phyloP scores from a whole-genome alignment of 1,140 invertebrate species.

The Pseudomyrmex concolor region DNA sequence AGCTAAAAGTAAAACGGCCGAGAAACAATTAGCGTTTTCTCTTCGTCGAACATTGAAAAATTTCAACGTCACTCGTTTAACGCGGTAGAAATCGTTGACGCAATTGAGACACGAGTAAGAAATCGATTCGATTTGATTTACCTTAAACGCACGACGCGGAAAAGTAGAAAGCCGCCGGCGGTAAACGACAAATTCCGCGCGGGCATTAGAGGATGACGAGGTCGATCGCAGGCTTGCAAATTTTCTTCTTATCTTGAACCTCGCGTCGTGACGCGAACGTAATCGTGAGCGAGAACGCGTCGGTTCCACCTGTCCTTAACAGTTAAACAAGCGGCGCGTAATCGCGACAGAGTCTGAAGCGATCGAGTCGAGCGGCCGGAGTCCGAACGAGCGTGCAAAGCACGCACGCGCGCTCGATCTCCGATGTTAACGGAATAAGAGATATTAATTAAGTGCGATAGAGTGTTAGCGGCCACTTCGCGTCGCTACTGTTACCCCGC shows the following conservation, averaged over 20 bases:
- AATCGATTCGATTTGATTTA: constrained; percentile 48
- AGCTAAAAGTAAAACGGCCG: constrained; percentile 6
- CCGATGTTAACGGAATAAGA: constrained; percentile 41
- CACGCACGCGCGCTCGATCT: constrained; percentile 9
- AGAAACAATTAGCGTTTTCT: neutral
- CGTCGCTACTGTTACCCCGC: neutral
- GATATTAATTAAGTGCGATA: constrained; percentile 41
- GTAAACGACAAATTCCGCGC: constrained; percentile 47
- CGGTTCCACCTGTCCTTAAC: constrained; percentile 52
- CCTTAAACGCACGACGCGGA: constrained; percentile 35
- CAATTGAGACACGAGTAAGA: constrained; percentile 27
- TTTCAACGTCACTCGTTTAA: neutral
- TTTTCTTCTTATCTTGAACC: constrained; percentile 56
- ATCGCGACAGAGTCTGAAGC: constrained; percentile 29
- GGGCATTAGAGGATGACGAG: constrained; percentile 50
- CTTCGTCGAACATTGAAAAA: neutral
- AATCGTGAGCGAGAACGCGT: constrained; percentile 29
- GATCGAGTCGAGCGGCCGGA: neutral
- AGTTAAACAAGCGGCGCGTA: constrained; percentile 50
- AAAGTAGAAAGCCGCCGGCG: constrained; percentile 57
- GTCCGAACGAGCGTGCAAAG: neutral
- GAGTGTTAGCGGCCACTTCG: constrained; percentile 12
- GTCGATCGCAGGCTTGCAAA: constrained; percentile 54
- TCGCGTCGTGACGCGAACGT: constrained; percentile 37
- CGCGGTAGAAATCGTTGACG: constrained; percentile 22